These are phyloP conservation scores for Pygoscelis adeliae DNA, from an alignment of 2,113 vertebrate genomes.

Conservation along the genomic window DNA sequence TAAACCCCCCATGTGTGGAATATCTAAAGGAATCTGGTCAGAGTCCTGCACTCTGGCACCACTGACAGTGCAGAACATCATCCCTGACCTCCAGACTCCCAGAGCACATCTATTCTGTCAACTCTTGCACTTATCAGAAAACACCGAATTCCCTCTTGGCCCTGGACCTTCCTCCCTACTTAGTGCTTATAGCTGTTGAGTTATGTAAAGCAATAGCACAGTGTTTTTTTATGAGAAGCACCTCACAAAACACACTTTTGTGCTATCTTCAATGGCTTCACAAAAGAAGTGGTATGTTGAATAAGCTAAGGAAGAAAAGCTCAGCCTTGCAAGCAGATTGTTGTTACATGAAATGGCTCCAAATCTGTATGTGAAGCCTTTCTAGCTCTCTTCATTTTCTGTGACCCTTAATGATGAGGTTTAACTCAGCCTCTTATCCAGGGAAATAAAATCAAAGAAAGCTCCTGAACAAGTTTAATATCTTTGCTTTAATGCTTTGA, in stretches of 20 bases:
- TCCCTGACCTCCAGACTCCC: neutral
- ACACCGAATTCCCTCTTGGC: neutral
- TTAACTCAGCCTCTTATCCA: neutral
- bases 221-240: neutral
- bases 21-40: neutral
- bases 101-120: neutral
- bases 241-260: neutral
- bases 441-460: neutral
- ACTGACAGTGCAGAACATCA: neutral
- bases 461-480: neutral
- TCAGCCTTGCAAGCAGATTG: neutral
- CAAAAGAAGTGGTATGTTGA: neutral
- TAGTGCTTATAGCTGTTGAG: neutral
- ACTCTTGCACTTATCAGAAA: neutral
- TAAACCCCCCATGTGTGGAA: fast-evolving
- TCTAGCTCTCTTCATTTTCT: neutral
- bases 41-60: neutral
- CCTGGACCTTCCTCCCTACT: neutral
- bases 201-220: neutral
- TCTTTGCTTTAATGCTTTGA: neutral
- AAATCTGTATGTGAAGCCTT: neutral
- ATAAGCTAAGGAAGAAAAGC: neutral
- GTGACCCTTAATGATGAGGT: neutral
- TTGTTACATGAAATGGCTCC: neutral
- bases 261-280: neutral